Conservation (phyloP, 2,113 vertebrate species). For the Rhinolophus sinicus region DNA sequence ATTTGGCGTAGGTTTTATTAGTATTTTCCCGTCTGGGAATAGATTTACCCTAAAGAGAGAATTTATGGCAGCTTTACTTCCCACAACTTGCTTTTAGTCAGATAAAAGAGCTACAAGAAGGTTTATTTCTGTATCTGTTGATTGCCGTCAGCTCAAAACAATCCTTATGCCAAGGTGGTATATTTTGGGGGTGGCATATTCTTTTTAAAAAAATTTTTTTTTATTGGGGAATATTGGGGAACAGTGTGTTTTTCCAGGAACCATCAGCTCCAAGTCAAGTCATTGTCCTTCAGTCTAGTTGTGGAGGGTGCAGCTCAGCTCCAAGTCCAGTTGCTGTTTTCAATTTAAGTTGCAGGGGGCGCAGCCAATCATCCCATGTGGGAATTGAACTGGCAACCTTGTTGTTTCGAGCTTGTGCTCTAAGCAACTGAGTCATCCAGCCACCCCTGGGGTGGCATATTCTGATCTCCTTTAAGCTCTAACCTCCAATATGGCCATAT, state of each 20-base stretch:
- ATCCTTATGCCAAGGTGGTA: neutral
- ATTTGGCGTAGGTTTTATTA: neutral
- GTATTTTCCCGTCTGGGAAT: neutral
- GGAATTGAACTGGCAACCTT: too few relatives aligned
- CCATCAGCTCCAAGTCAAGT: too few relatives aligned
- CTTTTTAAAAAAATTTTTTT: neutral
- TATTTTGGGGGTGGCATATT: neutral
- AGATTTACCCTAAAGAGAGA: neutral
- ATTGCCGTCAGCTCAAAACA: slow-evolving; percentile 17
- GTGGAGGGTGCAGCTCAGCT: too few relatives aligned
- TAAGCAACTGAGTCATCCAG: too few relatives aligned
- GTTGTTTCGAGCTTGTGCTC: too few relatives aligned
- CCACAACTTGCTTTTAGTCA: neutral
- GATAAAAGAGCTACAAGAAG: neutral
- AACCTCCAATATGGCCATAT: neutral
- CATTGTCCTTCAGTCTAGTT: too few relatives aligned
- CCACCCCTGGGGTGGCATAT: neutral
- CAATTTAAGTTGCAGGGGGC: too few relatives aligned
- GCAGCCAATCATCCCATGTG: too few relatives aligned
- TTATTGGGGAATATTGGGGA: too few relatives aligned
- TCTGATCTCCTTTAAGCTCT: neutral
- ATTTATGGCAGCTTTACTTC: neutral
- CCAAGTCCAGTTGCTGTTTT: too few relatives aligned
- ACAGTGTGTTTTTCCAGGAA: too few relatives aligned
- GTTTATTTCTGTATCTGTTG: neutral